These are phyloP conservation scores for Xenus cinereus DNA, from an alignment of 2,113 vertebrate genomes.

Conservation along the genomic window DNA sequence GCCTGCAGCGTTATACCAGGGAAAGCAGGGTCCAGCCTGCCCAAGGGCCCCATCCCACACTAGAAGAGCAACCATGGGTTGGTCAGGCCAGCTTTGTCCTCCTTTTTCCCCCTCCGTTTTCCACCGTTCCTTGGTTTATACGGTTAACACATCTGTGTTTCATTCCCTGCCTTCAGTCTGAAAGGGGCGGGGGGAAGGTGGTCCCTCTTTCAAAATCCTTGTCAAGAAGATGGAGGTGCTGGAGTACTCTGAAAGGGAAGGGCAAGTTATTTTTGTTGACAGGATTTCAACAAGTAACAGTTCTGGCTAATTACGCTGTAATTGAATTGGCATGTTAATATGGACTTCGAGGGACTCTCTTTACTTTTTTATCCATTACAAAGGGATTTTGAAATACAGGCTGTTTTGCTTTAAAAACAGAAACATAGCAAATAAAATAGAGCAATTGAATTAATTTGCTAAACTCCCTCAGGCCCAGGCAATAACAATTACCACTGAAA, in stretches of 20 bases:
- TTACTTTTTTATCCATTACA: not conserved
- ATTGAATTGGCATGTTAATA: constrained; percentile 11
- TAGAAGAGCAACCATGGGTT: not conserved
- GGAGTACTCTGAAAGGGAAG: not conserved
- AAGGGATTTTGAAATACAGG: not conserved
- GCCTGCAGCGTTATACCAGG: not conserved
- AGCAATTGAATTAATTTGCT: constrained; percentile 21
- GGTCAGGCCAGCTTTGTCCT: not conserved
- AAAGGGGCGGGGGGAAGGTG: not conserved
- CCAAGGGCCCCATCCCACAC: not conserved
- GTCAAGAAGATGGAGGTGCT: constrained; percentile 1
- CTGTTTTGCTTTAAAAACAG: constrained; percentile 32
- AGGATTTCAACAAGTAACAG: constrained; percentile 27
- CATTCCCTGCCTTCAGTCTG: not conserved
- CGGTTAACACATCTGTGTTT: constrained; percentile 1
- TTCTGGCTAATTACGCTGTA: constrained; percentile 30
- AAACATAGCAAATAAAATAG: not conserved
- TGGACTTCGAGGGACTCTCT: not conserved
- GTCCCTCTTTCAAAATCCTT: not conserved
- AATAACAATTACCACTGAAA: not conserved
- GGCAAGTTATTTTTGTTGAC: constrained; percentile 18
- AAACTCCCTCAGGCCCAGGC: not conserved
- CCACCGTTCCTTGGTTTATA: not conserved
- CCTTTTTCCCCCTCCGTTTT: not conserved
- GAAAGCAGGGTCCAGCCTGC: not conserved